These are phyloP conservation scores for Centruroides sculpturatus DNA, from an alignment of 1,140 invertebrate genomes.

Conservation along the genomic window DNA sequence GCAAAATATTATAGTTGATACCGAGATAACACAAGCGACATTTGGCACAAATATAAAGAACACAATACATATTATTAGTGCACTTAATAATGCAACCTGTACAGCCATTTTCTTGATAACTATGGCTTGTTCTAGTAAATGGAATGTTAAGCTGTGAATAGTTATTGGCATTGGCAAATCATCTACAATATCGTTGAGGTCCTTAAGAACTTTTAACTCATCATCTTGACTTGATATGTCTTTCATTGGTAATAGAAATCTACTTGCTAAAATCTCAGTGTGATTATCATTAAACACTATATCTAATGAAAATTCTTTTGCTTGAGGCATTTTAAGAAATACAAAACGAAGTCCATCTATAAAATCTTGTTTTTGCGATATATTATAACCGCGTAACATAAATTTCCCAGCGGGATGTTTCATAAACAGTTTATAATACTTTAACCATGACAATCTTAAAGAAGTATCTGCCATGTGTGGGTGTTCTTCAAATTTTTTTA, in stretches of 20 bases:
- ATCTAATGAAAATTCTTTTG: constrained; percentile 59
- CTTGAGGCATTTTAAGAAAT: constrained; percentile 24
- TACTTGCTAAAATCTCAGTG: constrained; percentile 57
- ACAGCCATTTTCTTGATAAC: constrained; percentile 82
- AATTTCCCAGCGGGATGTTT: constrained; percentile 51
- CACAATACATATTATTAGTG: constrained; percentile 87
- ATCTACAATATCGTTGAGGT: constrained; percentile 73
- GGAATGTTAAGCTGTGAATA: constrained; percentile 35
- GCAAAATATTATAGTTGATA: constrained; percentile 87
- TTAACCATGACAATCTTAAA: constrained; percentile 44
- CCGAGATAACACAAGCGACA: constrained; percentile 78
- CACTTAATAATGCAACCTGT: constrained; percentile 83
- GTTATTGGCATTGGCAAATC: constrained; percentile 45
- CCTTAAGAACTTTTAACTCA: constrained; percentile 39
- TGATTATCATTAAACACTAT: constrained; percentile 62
- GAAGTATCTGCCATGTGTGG: constrained; percentile 30
- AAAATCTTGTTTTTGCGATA: constrained; percentile 58
- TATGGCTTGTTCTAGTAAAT: constrained; percentile 85
- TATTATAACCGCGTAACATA: constrained; percentile 44
- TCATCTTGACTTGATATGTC: neutral
- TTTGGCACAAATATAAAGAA: constrained; percentile 92
- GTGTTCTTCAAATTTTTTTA: too few species aligned
- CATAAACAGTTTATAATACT: constrained; percentile 64
- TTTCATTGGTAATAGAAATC: constrained; percentile 50
- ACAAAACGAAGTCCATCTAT: constrained; percentile 57